Base-by-base conservation (phyloP, 2,113 vertebrate species). In the Pachypanchax playfairii region DNA sequence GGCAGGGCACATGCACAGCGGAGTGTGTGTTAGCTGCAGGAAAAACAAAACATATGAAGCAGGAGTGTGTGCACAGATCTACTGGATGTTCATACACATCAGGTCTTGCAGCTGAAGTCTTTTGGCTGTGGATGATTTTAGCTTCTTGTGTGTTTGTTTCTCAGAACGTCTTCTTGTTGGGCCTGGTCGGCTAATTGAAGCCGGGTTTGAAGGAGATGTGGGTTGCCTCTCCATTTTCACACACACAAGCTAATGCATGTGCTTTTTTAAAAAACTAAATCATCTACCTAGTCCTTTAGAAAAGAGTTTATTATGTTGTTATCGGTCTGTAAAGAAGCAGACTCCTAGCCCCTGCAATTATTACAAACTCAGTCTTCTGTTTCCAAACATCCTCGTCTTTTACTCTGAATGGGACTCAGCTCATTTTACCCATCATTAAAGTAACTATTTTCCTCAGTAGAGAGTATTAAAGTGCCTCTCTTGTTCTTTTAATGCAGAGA, bases 101-200 rank as follows among this genome's bases (percentile, higher is more conserved):
- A 39, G 64, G 51, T 56, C 64, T 76, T 76, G 77, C 61, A 71
- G 47, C 28, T 51, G 43, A 56, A 71, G 67, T 79, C 60, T 73
- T 86, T 71, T 60, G 50, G 56, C 46, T 74, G 26, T 47, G 31
- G 56, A 42, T 68, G 53, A 22, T 31, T 62, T 48, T 33, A n/a
- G 24, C 26, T 22, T 51, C 33, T n/a, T 58, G 54, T 49, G 53
- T 52, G 42, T 46, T 59, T 49, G 28, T 31, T 46, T 67, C 87
- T 80, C 66, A 87, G 89, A 81, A 70, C 66, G 76, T 84, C 26
- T 89, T 89, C 87, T 89, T 41, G 69, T 39, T 0, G 65, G 82
- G 77, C 75, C 80, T 84, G 59, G 65, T 70, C 51, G 52, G 38
- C 62, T 73, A 73, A 79, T 71, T 82, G 72, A 72, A 83, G 82